Evolutionary conservation across 2,113 vertebrate genomes (phyloP).

Genomic region (Pyxicephalus adspersus): DNA sequence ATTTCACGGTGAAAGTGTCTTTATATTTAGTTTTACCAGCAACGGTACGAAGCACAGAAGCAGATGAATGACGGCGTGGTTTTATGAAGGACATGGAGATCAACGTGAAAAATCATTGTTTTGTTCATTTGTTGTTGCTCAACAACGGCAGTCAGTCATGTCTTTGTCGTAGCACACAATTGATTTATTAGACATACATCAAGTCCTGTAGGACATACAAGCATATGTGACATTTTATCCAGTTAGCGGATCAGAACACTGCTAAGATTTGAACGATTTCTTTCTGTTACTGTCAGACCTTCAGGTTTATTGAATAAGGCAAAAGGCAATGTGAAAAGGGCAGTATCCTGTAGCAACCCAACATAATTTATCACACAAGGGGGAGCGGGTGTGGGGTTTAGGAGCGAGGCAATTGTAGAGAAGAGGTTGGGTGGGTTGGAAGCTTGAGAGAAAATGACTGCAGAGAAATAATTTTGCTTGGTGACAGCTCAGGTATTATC

Average conservation of each 20-base stretch:
- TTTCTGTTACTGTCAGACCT: too few species aligned
- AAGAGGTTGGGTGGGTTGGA: too few species aligned
- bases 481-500: too few species aligned
- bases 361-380: too few species aligned
- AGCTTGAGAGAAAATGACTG: too few species aligned
- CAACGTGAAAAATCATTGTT: constrained; percentile 16
- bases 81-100: not conserved
- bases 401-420: too few species aligned
- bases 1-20: not conserved
- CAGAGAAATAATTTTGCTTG: too few species aligned
- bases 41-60: not conserved
- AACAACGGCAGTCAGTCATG: constrained; percentile 11
- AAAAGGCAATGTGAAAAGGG: too few species aligned
- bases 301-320: too few species aligned
- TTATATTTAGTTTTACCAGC: not conserved
- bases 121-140: not conserved
- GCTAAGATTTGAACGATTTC: not conserved
- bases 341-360: too few species aligned
- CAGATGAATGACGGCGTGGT: not conserved
- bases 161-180: not conserved
- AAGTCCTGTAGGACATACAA: not conserved
- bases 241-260: not conserved
- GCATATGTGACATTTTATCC: constrained; percentile 14
- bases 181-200: constrained; percentile 30
- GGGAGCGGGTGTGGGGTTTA: too few species aligned